Evolutionary conservation across 2,797 vertebrate genomes (phyloP).

Genomic region (Enteromius afrohamiltoni): DNA sequence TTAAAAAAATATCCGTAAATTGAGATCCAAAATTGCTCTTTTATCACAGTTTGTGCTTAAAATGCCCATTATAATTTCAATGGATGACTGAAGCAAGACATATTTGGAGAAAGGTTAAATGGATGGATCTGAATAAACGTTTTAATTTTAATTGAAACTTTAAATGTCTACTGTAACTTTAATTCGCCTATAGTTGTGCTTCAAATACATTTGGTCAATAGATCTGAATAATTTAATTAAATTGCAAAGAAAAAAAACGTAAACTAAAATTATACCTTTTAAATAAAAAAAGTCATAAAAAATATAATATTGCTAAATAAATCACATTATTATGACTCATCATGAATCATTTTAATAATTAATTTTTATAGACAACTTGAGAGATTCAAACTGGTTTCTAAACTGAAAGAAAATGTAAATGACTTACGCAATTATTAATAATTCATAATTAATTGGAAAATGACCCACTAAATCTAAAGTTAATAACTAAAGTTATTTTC

Average conservation of each 20-base stretch:
- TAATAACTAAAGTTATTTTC: too few species aligned
- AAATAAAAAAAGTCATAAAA: neutral
- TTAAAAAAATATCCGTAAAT: neutral
- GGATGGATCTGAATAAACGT: neutral
- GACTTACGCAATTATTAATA: neutral
- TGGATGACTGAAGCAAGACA: neutral
- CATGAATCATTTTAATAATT: neutral
- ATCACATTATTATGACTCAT: neutral
- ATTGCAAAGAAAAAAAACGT: neutral
- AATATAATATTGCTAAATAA: neutral
- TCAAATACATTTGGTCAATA: neutral
- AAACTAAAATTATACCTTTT: neutral
- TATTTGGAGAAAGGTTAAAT: neutral
- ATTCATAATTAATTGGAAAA: neutral
- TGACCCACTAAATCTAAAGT: neutral
- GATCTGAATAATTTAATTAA: neutral
- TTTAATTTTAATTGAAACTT: neutral
- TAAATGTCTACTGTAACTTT: neutral
- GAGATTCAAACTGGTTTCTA: neutral
- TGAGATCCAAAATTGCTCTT: neutral
- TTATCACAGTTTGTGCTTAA: neutral
- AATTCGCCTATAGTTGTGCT: neutral
- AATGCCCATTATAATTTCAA: neutral
- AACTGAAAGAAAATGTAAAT: neutral
- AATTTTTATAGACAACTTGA: neutral